A percentile compares a stretch with the other conserved stretches of the same genome.
These are phyloP conservation scores for Liodrosophila aerea DNA, from an alignment of 2,888 invertebrate genomes.

Conservation along the genomic window DNA sequence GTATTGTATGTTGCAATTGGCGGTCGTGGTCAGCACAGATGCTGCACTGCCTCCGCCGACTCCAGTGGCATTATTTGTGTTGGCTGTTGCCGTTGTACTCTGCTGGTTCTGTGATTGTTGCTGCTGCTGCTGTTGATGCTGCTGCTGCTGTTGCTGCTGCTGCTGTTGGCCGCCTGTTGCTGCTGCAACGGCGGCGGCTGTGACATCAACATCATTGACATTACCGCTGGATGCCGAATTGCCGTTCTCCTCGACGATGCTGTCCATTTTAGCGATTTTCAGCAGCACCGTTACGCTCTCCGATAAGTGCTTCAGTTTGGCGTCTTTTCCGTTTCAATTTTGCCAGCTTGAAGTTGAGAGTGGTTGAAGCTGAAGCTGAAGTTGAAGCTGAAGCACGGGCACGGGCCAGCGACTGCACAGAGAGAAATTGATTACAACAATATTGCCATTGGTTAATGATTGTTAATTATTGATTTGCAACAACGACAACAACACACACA, in stretches of 20 bases:
- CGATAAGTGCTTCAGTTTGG: slow-evolving; percentile 83
- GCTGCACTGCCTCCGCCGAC: slow-evolving; percentile 37
- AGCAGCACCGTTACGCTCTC: slow-evolving; percentile 86
- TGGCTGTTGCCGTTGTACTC: slow-evolving; percentile 69
- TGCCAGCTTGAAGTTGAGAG: slow-evolving; percentile 75
- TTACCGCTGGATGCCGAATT: slow-evolving; percentile 81
- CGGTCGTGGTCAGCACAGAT: slow-evolving; percentile 84
- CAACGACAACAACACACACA: slow-evolving; percentile 22
- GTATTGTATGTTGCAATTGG: slow-evolving; percentile 91
- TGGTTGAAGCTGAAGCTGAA: slow-evolving; percentile 37
- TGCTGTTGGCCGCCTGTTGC: slow-evolving; percentile 47
- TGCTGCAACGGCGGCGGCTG: slow-evolving; percentile 44
- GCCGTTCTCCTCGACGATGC: slow-evolving; percentile 95
- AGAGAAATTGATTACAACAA: slow-evolving; percentile 20
- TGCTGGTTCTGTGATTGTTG: slow-evolving; percentile 73
- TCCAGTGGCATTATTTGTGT: slow-evolving; percentile 53
- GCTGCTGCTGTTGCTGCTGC: slow-evolving; percentile 37
- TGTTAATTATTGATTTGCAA: slow-evolving; percentile 34
- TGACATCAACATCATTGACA: slow-evolving; percentile 68
- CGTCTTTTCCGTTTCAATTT: slow-evolving; percentile 79
- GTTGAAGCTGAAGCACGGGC: slow-evolving; percentile 2
- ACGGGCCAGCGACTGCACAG: slow-evolving; percentile 1
- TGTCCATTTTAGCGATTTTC: slow-evolving; percentile 87
- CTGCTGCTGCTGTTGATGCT: slow-evolving; percentile 36
- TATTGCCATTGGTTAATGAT: slow-evolving; percentile 48